Evolutionary conservation across 2,797 vertebrate genomes (phyloP), one percentile per base, ranked within the genome.

Genomic region (Poliocrania exsul): DNA sequence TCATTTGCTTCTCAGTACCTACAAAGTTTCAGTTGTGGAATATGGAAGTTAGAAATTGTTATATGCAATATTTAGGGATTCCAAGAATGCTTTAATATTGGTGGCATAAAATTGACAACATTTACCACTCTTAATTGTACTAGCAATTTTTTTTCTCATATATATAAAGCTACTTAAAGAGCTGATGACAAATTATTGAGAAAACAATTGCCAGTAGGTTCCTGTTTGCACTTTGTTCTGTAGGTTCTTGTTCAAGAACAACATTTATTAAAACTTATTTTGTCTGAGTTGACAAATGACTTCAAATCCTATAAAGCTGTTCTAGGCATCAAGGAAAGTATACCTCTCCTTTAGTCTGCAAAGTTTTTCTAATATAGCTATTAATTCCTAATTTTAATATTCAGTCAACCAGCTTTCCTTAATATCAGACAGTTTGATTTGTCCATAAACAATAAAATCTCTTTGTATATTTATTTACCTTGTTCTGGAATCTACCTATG

Each of bases 11-110:
- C 42, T 78, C n/a, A 38, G 31, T 56, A 53, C 28, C 47, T 54
- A 10, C 0, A 0, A 49, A 72, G 4, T 35, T 61, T 70, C 57
- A 33, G 8, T 31, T 64, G 10, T 65, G 24, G n/a, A 61, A 53
- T 62, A 53, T 11, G 20, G 29, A 69, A 53, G 15, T 13, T 54
- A 31, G 10, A 81, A 90, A 71, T 35, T 57, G 8, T 57, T 4
- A 35, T 53, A 40, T 83, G 9, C 8, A 38, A n/a, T 37, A 53
- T 53, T 58, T 57, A 46, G n/a, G 13, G 5, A 57, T 81, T 64
- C n/a, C 25, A 42, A 67, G 1, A 69, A 47, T 13, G 3, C 47
- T 87, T 92, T 61, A 31, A 23, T 74, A 69, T n/a, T 42, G 21
- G 5, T 83, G 49, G 8, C 4, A 47, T 65, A 53, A 50, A 91